These are phyloP conservation scores for Pocota personata DNA, from an alignment of 2,888 invertebrate species.

Conservation along the genomic window DNA sequence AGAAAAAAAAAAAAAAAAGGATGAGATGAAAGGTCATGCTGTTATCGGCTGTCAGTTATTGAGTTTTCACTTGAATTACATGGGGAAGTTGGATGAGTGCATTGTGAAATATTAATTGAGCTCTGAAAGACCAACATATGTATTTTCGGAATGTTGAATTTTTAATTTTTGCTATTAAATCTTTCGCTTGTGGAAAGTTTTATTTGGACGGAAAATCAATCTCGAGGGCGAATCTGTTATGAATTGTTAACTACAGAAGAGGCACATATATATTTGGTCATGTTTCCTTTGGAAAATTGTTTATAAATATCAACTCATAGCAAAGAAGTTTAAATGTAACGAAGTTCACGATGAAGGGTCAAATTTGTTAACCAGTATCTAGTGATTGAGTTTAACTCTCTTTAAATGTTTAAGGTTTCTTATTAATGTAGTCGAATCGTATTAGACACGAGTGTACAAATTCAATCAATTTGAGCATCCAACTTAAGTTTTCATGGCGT, in stretches of 20 bases:
- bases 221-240: background rate
- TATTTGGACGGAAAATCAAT: background rate
- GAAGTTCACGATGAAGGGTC: no score
- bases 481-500: no score
- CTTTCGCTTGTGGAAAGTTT: background rate
- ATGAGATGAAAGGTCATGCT: slow-evolving; percentile 1
- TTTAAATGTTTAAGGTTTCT: no score
- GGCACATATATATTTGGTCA: background rate
- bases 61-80: background rate
- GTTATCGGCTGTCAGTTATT: slow-evolving; percentile 8
- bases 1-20: slow-evolving; percentile 21
- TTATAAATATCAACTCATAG: background rate
- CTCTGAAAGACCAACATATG: background rate
- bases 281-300: background rate
- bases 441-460: no score
- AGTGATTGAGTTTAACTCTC: no score
- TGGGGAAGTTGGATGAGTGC: slow-evolving; percentile 20
- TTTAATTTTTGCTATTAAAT: slow-evolving; percentile 14
- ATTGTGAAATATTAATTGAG: slow-evolving; percentile 53
- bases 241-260: background rate
- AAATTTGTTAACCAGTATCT: no score
- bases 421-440: no score
- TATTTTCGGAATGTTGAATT: slow-evolving; percentile 24
- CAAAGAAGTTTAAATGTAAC: no score
- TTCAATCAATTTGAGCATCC: no score